phyloP scores from a whole-genome alignment of 2,797 vertebrate species.

The Macropus fuliginosus region DNA sequence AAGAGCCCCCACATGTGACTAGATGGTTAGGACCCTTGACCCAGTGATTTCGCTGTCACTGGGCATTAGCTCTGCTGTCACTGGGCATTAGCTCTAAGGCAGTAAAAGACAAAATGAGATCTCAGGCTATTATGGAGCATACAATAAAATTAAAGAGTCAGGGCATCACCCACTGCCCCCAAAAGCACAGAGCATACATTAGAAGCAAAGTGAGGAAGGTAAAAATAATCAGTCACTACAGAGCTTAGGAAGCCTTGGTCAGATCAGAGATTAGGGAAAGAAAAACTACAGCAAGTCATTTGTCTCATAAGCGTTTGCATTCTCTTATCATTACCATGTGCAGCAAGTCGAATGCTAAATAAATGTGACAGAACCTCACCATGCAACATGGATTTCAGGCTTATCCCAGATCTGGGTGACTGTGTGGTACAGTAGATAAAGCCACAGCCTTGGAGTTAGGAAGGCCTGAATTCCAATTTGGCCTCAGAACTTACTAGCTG shows the following conservation, averaged over 20 bases:
- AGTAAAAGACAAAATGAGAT: background rate
- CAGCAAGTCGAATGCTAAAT: background rate
- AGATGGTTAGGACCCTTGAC: background rate
- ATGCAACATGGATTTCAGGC: background rate
- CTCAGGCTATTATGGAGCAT: background rate
- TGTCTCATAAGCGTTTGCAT: background rate
- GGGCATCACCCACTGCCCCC: background rate
- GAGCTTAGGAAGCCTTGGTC: background rate
- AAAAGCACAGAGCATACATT: slow-evolving; percentile 18
- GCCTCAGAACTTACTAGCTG: background rate
- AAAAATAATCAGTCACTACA: background rate
- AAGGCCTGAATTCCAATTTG: background rate
- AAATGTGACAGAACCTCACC: background rate
- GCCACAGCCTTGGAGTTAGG: background rate
- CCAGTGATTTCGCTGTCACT: background rate
- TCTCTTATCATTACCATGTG: background rate
- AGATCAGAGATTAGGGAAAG: slow-evolving; percentile 4
- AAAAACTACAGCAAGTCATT: background rate
- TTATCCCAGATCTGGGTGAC: background rate
- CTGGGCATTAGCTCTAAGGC: background rate
- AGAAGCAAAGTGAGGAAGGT: background rate
- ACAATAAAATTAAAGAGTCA: background rate
- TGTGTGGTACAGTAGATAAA: background rate
- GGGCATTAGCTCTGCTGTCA: background rate
- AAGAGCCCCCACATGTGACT: background rate